A percentile compares a stretch with the other conserved stretches of the same genome.
Conservation (phyloP, 2,888 invertebrate genomes). For the Philereme vetulata region DNA sequence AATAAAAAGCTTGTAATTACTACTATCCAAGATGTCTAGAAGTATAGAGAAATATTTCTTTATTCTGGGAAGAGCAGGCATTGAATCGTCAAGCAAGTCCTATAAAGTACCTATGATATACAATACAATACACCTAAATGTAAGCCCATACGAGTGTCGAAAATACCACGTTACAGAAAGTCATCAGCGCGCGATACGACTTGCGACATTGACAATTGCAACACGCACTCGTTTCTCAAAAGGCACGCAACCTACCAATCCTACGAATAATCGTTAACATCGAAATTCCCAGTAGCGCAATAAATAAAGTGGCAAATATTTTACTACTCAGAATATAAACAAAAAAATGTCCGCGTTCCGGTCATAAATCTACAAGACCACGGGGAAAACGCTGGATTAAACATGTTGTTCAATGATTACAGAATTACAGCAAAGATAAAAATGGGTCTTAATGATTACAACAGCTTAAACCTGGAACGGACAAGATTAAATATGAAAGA, state of each 20-base stretch:
- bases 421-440: background rate
- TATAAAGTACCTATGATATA: no score
- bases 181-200: slow-evolving; percentile 23
- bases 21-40: no score
- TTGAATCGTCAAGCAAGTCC: no score
- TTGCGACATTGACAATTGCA: slow-evolving; percentile 28
- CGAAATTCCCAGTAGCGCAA: slow-evolving; percentile 6
- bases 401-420: background rate
- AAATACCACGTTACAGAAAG: slow-evolving; percentile 27
- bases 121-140: no score
- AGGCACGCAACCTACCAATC: background rate
- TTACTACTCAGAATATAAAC: slow-evolving; percentile 15
- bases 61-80: no score
- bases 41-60: no score
- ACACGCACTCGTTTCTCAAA: slow-evolving; percentile 3
- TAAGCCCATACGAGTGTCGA: slow-evolving; percentile 14
- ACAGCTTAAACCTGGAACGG: background rate
- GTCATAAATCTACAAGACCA: slow-evolving; percentile 5
- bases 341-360: slow-evolving; percentile 8
- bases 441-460: slow-evolving; percentile 13
- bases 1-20: no score
- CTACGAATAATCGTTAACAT: slow-evolving; percentile 1
- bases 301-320: slow-evolving; percentile 16
- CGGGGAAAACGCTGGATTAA: slow-evolving; percentile 4
- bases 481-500: slow-evolving; percentile 15